These are phyloP conservation scores for Adelognathus sp. DNA, from an alignment of 2,888 invertebrate genomes.

Conservation along the genomic window DNA sequence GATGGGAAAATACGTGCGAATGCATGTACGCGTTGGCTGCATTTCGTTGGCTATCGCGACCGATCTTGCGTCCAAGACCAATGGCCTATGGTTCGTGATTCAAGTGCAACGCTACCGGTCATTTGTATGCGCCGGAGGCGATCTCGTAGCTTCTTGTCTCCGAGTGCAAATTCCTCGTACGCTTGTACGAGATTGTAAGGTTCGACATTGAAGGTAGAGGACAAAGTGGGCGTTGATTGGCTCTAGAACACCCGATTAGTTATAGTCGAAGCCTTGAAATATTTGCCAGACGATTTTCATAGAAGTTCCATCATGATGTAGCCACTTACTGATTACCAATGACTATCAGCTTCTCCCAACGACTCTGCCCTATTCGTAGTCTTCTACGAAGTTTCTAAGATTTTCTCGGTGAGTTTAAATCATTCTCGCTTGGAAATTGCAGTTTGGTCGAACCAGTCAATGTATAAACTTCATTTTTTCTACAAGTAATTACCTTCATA, in stretches of 20 bases:
- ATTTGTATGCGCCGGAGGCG: conserved; percentile 24
- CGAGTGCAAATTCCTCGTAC: conserved; percentile 8
- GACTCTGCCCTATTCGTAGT: too few species aligned
- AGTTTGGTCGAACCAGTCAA: too few species aligned
- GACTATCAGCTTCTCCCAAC: too few species aligned
- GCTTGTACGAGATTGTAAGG: not conserved
- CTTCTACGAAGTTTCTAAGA: too few species aligned
- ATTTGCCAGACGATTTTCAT: too few species aligned
- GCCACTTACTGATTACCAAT: too few species aligned
- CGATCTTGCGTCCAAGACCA: conserved; percentile 42
- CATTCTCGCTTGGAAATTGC: too few species aligned
- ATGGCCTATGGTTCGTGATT: conserved; percentile 32
- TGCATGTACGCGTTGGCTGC: not conserved
- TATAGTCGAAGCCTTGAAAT: too few species aligned
- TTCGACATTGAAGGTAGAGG: not conserved
- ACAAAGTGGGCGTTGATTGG: not conserved
- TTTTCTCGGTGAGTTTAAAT: too few species aligned
- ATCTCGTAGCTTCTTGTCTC: conserved; percentile 3
- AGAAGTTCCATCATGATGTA: too few species aligned
- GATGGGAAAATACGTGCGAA: not conserved
- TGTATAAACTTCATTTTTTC: too few species aligned
- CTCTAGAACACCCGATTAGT: not conserved
- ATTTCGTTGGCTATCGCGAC: conserved; percentile 48
- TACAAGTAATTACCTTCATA: too few species aligned
- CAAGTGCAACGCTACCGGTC: conserved; percentile 29